Evolutionary conservation across 2,113 vertebrate genomes (phyloP), one percentile per base, ranked within the genome.

Genomic region (Myotis yumanensis): DNA sequence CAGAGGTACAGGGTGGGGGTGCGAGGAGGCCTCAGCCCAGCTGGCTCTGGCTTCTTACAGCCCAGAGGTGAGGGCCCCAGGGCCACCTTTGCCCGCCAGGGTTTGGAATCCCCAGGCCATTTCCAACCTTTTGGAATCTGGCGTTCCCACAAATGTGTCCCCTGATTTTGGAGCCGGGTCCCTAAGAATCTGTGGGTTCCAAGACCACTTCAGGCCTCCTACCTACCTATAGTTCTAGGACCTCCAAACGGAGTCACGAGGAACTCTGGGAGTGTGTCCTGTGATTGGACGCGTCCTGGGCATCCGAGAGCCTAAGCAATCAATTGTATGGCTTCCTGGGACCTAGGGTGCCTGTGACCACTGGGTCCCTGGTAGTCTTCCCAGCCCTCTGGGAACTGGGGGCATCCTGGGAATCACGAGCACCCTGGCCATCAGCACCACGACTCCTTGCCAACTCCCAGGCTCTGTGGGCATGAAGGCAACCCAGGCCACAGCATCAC

Each of bases 401-500:
- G 22, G 1, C 30, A 11, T 51, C 20, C n/a, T 17, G 30, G 11
- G 54, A 23, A 5, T 51, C 18, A 2, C 14, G 59, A 46, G n/a
- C 9, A 25, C 25, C 37, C 54, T 86, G 20, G 46, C 37, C 75
- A 51, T 46, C 48, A 51, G 68, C 51, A 51, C 57, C 64, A 11
- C 7, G 20, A 62, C 11, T 40, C 72, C 72, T 35, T 14, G 59
- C 37, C 23, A n/a, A 59, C 4, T 30, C 43, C 37, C n/a, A 57
- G 72, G n/a, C 43, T 23, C 10, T 75, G 59, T 68, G 59, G 37
- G 30, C 43, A 59, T 25, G 12, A 17, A 20, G 32, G 48, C 40
- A 7, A 2, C 48, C 9, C 18, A 0, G 28, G 22, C 9, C 6
- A 11, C 6, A 7, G 2, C 11, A 0, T 0, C 0, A 30, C 4